phyloP scores from a whole-genome alignment of 1,140 invertebrate species.

The Drosophila subpulchrella region DNA sequence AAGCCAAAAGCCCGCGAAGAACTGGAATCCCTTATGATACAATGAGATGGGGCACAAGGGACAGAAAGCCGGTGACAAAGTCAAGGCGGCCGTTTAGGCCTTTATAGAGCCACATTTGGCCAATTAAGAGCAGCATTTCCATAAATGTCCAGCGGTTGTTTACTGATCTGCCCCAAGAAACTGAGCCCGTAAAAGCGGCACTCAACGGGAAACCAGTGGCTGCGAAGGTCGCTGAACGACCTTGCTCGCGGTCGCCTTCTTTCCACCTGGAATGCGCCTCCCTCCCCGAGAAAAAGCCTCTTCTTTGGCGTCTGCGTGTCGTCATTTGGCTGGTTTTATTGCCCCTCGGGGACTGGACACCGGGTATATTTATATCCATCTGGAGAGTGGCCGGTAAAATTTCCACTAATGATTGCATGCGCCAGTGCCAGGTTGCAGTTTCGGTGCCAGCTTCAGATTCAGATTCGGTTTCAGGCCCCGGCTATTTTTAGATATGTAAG shows the following conservation, averaged over 20 bases:
- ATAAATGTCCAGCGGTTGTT: conserved; percentile 58
- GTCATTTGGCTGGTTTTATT: conserved; percentile 78
- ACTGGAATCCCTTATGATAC: conserved; percentile 13
- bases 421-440: conserved; percentile 45
- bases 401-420: conserved; percentile 79
- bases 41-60: background rate
- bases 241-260: conserved; percentile 76
- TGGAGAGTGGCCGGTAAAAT: conserved; percentile 44
- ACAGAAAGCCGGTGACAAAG: conserved; percentile 49
- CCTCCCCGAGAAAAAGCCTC: conserved; percentile 7
- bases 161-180: conserved; percentile 67
- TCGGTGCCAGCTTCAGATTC: conserved; percentile 1
- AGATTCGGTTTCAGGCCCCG: conserved; percentile 6
- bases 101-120: conserved; percentile 72
- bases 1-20: conserved; percentile 36
- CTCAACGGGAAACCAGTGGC: conserved; percentile 49
- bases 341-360: conserved; percentile 39
- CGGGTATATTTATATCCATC: conserved; percentile 3
- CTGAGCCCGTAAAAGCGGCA: conserved; percentile 51
- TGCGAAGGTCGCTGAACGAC: conserved; percentile 74
- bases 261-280: conserved; percentile 21
- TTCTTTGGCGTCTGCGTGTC: conserved; percentile 68
- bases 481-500: conserved; percentile 77
- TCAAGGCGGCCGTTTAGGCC: conserved; percentile 41
- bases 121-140: conserved; percentile 63